Evolutionary conservation across 2,797 vertebrate species (phyloP).

Genomic region (Agapornis canus): DNA sequence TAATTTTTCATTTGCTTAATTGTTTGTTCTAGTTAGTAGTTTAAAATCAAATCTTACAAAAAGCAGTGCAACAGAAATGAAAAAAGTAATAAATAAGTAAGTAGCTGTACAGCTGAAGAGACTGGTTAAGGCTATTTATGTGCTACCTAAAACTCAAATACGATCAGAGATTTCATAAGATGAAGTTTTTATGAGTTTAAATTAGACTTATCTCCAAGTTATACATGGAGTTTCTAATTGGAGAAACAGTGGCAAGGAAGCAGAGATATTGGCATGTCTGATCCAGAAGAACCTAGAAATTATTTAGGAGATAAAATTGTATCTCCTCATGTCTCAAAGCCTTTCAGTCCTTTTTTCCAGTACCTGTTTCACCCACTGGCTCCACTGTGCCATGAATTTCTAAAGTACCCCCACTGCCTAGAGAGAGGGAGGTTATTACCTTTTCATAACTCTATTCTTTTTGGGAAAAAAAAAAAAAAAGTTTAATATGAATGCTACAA

Average conservation of each 20-base stretch:
- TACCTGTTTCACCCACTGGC: neutral
- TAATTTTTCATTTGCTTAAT: slow-evolving; percentile 72
- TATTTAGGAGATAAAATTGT: neutral
- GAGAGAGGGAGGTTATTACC: neutral
- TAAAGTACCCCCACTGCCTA: neutral
- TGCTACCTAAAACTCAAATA: slow-evolving; percentile 25
- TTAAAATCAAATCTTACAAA: slow-evolving; percentile 55
- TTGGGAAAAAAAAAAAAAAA: neutral
- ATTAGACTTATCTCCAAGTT: slow-evolving; percentile 40
- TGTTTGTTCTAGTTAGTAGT: slow-evolving; percentile 63
- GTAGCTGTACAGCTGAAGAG: slow-evolving; percentile 18
- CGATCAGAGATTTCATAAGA: slow-evolving; percentile 49
- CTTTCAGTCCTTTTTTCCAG: neutral
- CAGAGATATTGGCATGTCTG: neutral
- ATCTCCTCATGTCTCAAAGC: neutral
- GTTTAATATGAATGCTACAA: neutral
- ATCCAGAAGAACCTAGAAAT: neutral
- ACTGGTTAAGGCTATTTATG: slow-evolving; percentile 40
- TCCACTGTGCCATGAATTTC: neutral
- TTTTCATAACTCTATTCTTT: neutral
- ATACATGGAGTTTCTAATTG: neutral
- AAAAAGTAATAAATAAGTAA: slow-evolving; percentile 59
- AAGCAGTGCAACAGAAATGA: slow-evolving; percentile 25
- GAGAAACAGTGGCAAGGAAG: neutral
- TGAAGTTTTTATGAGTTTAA: slow-evolving; percentile 32